Base-by-base conservation (phyloP, 2,797 vertebrate species). In the Danio kyathit region DNA sequence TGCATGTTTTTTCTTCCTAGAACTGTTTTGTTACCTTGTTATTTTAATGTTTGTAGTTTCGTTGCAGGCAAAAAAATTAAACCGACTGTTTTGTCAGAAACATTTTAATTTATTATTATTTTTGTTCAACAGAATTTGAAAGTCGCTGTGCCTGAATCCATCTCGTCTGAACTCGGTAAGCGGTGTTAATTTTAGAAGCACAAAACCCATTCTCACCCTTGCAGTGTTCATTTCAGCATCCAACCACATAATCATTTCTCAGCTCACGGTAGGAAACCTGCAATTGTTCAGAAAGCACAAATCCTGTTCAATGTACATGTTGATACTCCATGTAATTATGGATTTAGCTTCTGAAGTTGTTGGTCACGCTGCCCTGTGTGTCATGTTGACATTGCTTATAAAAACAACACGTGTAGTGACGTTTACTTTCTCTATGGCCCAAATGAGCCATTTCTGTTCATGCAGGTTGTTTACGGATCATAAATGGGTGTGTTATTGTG, bases 141-240 rank as follows among this genome's bases (percentile, higher is more conserved):
- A 90, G 97, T 99, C 86, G 83, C 93, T 64, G 96, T 99, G 87
- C 98, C 98, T 85, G 98, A 99, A 88, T 95, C 96, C 77, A 95
- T 99, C 84, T 95, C 96, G 79, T 49, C 92, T 85, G 98, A 99
- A 88, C 93, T 99, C 29, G 97, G 98, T 99, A 93, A 93, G 94
- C 88, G 54, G 71, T 46, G 48, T 60, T 29, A 7, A 49, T 6
- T 70, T 52, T 21, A 61, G 5, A 46, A 52, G 29, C 19, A 48
- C 13, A 57, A 44, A 65, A 6, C 11, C 48, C 13, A 13, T 80
- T 80, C 40, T 17, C 59, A 64, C 48, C 19, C 38, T 44, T 5
- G 1, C 13, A 16, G 14, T 71, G 46, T 66, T 67, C 1, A 19
- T 78, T 80, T 56, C n/a, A 61, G 19, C 56, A 49, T 70, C 11